Evolutionary conservation across 1,140 invertebrate species (phyloP).

Genomic region (Diprion similis): DNA sequence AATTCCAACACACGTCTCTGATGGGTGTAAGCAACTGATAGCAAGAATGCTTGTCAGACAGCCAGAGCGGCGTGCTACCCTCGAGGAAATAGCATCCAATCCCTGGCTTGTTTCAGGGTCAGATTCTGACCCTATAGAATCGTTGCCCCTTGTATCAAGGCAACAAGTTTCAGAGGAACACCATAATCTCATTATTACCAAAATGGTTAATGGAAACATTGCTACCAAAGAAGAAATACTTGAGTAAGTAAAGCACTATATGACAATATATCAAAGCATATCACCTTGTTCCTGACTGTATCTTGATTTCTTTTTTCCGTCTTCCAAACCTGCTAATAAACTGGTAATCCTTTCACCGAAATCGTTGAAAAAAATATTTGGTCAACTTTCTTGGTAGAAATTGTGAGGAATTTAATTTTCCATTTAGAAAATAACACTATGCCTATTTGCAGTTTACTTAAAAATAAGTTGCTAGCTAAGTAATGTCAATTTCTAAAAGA

Average conservation of each 20-base stretch:
- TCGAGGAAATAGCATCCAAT: conserved; percentile 90
- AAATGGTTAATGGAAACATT: conserved; percentile 96
- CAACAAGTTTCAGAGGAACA: conserved; percentile 91
- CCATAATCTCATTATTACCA: conserved; percentile 90
- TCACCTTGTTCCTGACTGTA: background rate
- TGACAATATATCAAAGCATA: background rate
- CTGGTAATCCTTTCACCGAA: no score
- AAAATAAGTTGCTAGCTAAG: no score
- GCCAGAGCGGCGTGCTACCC: conserved; percentile 86
- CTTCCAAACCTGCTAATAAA: background rate
- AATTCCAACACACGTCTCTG: conserved; percentile 88
- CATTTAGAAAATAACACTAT: no score
- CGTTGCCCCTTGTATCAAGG: conserved; percentile 80
- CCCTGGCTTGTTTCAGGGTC: conserved; percentile 78
- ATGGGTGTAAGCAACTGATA: conserved; percentile 86
- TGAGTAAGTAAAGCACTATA: conserved; percentile 68
- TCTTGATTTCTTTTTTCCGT: background rate
- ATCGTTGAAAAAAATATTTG: no score
- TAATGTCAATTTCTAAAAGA: no score
- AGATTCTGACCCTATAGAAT: conserved; percentile 61
- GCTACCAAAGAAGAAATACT: conserved; percentile 93
- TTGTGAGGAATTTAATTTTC: no score
- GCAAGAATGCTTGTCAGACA: conserved; percentile 91
- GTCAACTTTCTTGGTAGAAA: background rate
- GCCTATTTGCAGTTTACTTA: no score